Conservation (phyloP, 2,888 invertebrate genomes). For the Acanthoscelides obtectus region DNA sequence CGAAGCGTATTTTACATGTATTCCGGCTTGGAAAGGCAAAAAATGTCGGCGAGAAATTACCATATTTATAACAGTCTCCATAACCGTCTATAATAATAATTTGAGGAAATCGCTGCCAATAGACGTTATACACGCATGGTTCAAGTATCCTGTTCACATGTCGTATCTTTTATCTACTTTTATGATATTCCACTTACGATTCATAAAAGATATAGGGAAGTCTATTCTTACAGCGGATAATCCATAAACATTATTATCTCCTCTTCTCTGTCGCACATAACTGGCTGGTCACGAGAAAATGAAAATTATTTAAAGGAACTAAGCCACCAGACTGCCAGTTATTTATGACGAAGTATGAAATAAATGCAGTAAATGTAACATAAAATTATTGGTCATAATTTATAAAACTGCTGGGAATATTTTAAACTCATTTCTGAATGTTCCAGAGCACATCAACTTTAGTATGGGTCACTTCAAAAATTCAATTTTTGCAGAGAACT, state of each 20-base stretch:
- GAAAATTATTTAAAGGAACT: not conserved
- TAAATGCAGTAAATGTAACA: not conserved
- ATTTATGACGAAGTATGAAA: not conserved
- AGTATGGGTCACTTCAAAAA: too few species aligned
- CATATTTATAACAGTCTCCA: not conserved
- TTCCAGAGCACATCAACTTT: too few species aligned
- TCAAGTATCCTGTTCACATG: not conserved
- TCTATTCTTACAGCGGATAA: not conserved
- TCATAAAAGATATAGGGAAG: not conserved
- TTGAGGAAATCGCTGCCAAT: not conserved
- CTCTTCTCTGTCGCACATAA: not conserved
- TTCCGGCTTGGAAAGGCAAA: not conserved
- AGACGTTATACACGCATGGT: not conserved
- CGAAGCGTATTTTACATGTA: not conserved
- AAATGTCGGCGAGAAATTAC: not conserved
- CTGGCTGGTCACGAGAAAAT: not conserved
- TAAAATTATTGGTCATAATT: too few species aligned
- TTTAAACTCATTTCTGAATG: too few species aligned
- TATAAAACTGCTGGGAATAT: too few species aligned
- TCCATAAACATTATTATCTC: not conserved
- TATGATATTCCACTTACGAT: not conserved
- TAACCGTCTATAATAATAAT: not conserved
- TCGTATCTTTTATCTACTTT: not conserved
- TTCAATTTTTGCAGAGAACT: too few species aligned
- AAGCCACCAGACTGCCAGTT: not conserved